phyloP scores from a whole-genome alignment of 1,140 invertebrate species.

The Plutomurus gul region DNA sequence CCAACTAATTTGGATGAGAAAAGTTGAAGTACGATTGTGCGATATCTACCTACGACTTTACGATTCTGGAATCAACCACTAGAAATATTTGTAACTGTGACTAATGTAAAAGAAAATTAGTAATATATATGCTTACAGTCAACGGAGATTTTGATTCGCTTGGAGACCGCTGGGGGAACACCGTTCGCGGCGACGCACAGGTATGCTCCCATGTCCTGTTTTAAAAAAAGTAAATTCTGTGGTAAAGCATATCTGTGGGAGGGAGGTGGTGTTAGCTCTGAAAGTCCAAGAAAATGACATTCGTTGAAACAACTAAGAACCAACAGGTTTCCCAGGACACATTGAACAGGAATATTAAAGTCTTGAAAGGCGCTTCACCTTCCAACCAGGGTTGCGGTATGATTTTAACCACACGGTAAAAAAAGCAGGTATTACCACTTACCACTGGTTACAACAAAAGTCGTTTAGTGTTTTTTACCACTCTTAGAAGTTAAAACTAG shows the following conservation, averaged over 20 bases:
- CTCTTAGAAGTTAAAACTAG: no score
- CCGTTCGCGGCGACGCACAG: slow-evolving; percentile 56
- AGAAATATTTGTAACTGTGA: background rate
- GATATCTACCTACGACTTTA: no score
- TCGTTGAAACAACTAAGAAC: slow-evolving; percentile 80
- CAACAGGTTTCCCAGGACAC: slow-evolving; percentile 90
- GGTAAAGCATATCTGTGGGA: background rate
- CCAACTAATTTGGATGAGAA: background rate
- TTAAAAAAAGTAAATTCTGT: background rate
- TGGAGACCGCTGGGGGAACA: slow-evolving; percentile 67
- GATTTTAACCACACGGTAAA: no score
- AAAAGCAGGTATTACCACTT: no score
- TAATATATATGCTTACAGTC: slow-evolving; percentile 76
- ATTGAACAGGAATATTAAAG: no score
- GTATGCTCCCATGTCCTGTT: slow-evolving; percentile 45
- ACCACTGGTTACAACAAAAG: no score
- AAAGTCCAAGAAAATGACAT: slow-evolving; percentile 32
- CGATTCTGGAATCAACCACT: no score
- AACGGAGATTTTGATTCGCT: slow-evolving; percentile 89
- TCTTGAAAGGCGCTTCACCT: no score
- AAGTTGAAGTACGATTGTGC: no score
- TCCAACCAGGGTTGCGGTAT: no score
- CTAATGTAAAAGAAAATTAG: background rate
- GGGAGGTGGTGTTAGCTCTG: no score
- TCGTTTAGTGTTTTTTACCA: no score